These are phyloP conservation scores for Enteromius viviparus DNA, from an alignment of 2,797 vertebrate genomes.

Conservation along the genomic window DNA sequence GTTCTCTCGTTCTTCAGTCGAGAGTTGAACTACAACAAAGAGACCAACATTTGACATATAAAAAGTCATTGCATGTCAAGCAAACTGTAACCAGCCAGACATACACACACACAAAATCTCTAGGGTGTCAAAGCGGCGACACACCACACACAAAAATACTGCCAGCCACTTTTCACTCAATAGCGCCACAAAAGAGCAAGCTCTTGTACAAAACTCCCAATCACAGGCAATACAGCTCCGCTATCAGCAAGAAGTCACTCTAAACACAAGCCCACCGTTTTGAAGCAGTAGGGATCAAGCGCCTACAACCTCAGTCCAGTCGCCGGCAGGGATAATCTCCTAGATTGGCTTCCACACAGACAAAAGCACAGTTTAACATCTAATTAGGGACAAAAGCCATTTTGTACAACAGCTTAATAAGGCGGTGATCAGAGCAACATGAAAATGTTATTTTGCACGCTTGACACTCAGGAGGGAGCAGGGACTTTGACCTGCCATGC, in stretches of 20 bases:
- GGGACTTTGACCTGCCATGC: not conserved
- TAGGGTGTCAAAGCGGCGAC: slow-evolving; percentile 8
- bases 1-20: not conserved
- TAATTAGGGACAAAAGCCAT: slow-evolving; percentile 84
- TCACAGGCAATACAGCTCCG: not conserved
- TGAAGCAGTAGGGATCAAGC: slow-evolving; percentile 10
- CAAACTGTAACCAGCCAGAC: not conserved
- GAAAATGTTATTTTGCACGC: slow-evolving; percentile 80
- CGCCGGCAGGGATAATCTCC: slow-evolving; percentile 77
- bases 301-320: slow-evolving; percentile 29
- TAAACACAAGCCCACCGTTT: slow-evolving; percentile 12
- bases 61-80: slow-evolving; percentile 32
- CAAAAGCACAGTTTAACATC: slow-evolving; percentile 81
- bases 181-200: slow-evolving; percentile 26
- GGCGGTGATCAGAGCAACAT: slow-evolving; percentile 83
- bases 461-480: slow-evolving; percentile 46
- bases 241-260: slow-evolving; percentile 3
- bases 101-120: slow-evolving; percentile 1
- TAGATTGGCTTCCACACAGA: slow-evolving; percentile 70
- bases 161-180: not conserved
- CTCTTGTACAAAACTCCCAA: not conserved
- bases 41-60: slow-evolving; percentile 23
- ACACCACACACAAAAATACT: not conserved
- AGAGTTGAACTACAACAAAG: slow-evolving; percentile 27
- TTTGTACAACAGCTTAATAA: slow-evolving; percentile 83